These are phyloP conservation scores for Pocillopora grandis DNA, from an alignment of 92 coral and sea anemone species.

Conservation along the genomic window DNA sequence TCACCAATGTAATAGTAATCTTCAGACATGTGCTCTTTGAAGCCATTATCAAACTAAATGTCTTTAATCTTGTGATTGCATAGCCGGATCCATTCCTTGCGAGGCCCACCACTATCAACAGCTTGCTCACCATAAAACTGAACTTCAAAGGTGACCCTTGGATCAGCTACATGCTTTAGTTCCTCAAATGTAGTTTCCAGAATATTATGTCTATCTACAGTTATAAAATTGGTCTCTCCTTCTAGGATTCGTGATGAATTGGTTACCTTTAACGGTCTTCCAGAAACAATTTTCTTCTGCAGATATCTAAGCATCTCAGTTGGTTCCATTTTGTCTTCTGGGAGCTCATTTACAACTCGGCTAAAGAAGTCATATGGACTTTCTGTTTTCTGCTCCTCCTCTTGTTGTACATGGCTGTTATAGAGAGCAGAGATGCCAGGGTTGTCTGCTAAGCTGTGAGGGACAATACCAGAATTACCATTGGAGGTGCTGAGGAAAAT, in stretches of 20 bases:
- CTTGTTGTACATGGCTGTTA: slow-evolving; percentile 25
- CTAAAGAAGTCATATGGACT: slow-evolving; percentile 19
- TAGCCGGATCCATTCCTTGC: slow-evolving; percentile 54
- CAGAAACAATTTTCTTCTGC: slow-evolving; percentile 58
- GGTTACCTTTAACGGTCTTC: slow-evolving; percentile 61
- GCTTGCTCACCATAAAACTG: slow-evolving; percentile 58
- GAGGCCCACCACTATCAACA: slow-evolving; percentile 53
- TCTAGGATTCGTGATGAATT: slow-evolving; percentile 36
- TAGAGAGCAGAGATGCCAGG: slow-evolving; percentile 25
- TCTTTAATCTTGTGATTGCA: slow-evolving; percentile 50
- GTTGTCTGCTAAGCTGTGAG: not conserved
- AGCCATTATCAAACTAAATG: slow-evolving; percentile 54
- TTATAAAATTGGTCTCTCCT: slow-evolving; percentile 60
- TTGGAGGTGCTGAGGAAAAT: not conserved
- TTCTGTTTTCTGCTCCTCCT: slow-evolving; percentile 18
- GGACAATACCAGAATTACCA: too few species aligned
- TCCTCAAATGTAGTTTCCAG: slow-evolving; percentile 63
- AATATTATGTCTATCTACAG: slow-evolving; percentile 64
- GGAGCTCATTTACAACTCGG: slow-evolving; percentile 40
- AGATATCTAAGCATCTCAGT: slow-evolving; percentile 67
- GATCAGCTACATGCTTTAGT: slow-evolving; percentile 42
- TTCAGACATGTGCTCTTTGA: slow-evolving; percentile 42
- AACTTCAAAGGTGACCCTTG: slow-evolving; percentile 52
- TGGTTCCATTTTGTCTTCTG: slow-evolving; percentile 50
- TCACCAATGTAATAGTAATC: slow-evolving; percentile 49